Percentiles rank a stretch among this genome's conserved stretches.
These are phyloP conservation scores for Lagocephalus sceleratus DNA, from an alignment of 2,797 vertebrate species.

Conservation along the genomic window DNA sequence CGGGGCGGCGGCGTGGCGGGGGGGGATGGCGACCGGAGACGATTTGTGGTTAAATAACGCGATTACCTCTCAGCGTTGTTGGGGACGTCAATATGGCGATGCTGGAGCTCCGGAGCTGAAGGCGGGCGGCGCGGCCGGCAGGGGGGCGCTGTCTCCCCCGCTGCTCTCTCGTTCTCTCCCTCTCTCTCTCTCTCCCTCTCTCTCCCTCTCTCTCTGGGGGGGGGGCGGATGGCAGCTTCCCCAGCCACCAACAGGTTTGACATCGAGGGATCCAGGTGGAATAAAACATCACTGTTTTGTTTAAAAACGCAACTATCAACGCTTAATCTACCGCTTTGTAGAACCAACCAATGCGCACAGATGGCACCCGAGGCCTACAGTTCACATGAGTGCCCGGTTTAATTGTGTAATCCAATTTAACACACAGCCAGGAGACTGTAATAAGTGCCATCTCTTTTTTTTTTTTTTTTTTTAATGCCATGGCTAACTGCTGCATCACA, in stretches of 20 bases:
- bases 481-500: background rate
- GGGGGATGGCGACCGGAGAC: conserved; percentile 15
- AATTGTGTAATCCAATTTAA: too few relatives aligned
- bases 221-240: conserved; percentile 1
- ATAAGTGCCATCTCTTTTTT: background rate
- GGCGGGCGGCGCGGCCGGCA: conserved; percentile 58
- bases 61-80: conserved; percentile 80
- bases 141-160: conserved; percentile 28
- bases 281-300: background rate
- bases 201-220: too few relatives aligned
- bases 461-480: background rate
- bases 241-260: conserved; percentile 60
- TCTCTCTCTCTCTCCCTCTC: conserved; percentile 41
- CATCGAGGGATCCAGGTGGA: too few relatives aligned
- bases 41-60: conserved; percentile 57
- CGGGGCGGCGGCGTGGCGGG: too few relatives aligned
- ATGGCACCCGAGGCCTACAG: too few relatives aligned
- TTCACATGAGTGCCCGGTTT: too few relatives aligned
- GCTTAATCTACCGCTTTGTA: too few relatives aligned
- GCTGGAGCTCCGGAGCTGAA: conserved; percentile 73
- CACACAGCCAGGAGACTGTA: background rate
- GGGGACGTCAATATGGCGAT: conserved; percentile 84
- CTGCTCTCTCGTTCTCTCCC: conserved; percentile 29
- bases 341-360: too few relatives aligned
- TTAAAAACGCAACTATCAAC: too few relatives aligned